phyloP scores from a whole-genome alignment of 2,888 invertebrate species.

The Agrochola lota region DNA sequence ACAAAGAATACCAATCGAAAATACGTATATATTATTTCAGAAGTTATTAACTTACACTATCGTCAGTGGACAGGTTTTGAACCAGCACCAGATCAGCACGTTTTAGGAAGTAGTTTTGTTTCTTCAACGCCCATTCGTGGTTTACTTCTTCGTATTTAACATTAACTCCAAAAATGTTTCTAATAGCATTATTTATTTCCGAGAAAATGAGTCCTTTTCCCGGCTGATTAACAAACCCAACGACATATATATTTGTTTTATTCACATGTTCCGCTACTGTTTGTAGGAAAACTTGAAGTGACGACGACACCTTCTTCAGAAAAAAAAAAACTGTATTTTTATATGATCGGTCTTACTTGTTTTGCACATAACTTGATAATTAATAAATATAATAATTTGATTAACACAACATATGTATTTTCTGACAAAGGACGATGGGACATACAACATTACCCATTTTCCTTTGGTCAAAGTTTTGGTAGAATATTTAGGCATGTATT shows the following conservation, averaged over 20 bases:
- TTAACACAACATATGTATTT: no score
- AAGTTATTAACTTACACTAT: constrained; percentile 49
- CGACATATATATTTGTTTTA: constrained; percentile 58
- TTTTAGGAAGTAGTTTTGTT: constrained; percentile 27
- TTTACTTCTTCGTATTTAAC: constrained; percentile 55
- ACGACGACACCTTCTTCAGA: constrained; percentile 52
- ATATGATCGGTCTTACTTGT: no score
- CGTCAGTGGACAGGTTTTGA: constrained; percentile 61
- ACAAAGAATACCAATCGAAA: not conserved
- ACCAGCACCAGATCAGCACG: constrained; percentile 62
- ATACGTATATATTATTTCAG: no score
- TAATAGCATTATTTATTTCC: constrained; percentile 47
- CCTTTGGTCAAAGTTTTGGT: no score
- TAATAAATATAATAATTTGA: no score
- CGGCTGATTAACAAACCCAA: constrained; percentile 54
- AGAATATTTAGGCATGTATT: no score
- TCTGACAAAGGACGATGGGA: no score
- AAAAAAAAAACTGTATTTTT: not conserved
- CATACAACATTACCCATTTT: no score
- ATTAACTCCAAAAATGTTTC: constrained; percentile 45
- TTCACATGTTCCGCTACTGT: constrained; percentile 69
- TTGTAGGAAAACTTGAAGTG: constrained; percentile 68
- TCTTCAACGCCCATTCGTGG: constrained; percentile 16
- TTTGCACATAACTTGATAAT: not conserved
- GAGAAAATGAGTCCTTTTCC: constrained; percentile 44